phyloP scores from a whole-genome alignment of 2,797 vertebrate genomes.

The Melanogrammus aeglefinus region DNA sequence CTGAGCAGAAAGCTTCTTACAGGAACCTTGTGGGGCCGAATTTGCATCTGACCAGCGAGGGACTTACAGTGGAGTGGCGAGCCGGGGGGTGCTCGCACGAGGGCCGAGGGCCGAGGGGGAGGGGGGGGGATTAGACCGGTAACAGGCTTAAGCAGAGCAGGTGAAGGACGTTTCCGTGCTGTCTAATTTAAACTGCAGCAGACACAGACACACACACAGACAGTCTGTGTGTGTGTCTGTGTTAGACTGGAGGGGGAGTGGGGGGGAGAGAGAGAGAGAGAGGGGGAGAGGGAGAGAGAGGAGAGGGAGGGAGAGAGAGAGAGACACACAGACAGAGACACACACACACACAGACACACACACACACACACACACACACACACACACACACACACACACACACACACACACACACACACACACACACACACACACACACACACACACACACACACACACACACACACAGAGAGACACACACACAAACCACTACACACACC shows the following conservation, averaged over 20 bases:
- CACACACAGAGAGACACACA: too few species aligned
- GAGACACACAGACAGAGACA: too few species aligned
- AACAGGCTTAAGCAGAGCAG: conserved; percentile 75
- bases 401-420: not conserved
- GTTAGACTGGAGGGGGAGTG: conserved; percentile 31
- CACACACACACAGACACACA: too few species aligned
- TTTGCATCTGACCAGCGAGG: conserved; percentile 73
- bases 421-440: too few species aligned
- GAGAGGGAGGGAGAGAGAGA: too few species aligned
- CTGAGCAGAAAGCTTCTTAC: conserved; percentile 70
- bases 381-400: too few species aligned
- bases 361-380: too few species aligned
- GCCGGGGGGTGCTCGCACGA: conserved; percentile 31
- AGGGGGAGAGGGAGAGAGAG: too few species aligned
- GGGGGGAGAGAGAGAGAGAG: not conserved
- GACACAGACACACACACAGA: conserved; percentile 54
- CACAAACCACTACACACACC: too few species aligned
- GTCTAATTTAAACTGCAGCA: conserved; percentile 69
- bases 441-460: too few species aligned
- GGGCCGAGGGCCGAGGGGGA: conserved; percentile 38
- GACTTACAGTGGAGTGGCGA: conserved; percentile 69
- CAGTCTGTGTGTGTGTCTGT: too few species aligned
- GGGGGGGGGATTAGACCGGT: conserved; percentile 72
- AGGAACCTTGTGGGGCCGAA: conserved; percentile 62
- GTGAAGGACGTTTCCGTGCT: conserved; percentile 73